Percentiles rank a stretch among this genome's conserved stretches.
phyloP scores from a whole-genome alignment of 37 sponge, comb jelly and placozoan species.

The Aphrocallistes beatrix region DNA sequence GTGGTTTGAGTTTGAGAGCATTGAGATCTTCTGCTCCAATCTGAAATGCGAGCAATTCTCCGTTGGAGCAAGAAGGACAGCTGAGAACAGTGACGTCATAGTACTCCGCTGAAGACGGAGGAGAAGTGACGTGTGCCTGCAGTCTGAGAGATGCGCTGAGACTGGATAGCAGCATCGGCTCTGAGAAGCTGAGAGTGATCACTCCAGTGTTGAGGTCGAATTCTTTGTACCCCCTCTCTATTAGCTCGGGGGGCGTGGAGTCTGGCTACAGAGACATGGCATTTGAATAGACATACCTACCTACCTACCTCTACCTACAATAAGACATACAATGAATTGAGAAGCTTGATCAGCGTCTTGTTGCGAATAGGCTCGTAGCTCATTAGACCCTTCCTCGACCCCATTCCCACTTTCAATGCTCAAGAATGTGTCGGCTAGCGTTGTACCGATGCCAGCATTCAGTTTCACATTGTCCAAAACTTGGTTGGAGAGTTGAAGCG shows the following conservation, averaged over 20 bases:
- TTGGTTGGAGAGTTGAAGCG: not conserved
- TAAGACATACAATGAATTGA: not conserved
- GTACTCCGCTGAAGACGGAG: not conserved
- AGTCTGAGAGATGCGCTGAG: not conserved
- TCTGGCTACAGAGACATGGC: not conserved
- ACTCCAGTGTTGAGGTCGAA: not conserved
- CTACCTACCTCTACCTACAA: not conserved
- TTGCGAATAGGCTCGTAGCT: not conserved
- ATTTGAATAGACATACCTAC: not conserved
- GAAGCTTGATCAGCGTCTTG: not conserved
- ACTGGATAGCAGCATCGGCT: not conserved
- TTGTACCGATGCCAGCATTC: constrained; percentile 43
- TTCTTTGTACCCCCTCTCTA: not conserved
- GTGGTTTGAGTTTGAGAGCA: not conserved
- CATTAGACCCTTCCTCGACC: not conserved
- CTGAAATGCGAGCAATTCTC: not conserved
- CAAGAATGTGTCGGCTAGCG: constrained; percentile 41
- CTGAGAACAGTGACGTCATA: constrained; percentile 14
- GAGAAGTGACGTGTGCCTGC: not conserved
- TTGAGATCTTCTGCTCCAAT: not conserved
- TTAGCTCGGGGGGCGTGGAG: not conserved
- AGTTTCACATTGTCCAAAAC: constrained; percentile 65
- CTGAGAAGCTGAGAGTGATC: not conserved
- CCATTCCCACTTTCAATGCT: constrained; percentile 24
- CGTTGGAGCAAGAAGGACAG: not conserved